phyloP scores from a whole-genome alignment of 1,140 invertebrate species.

The Ceratoteleas bidentatus region DNA sequence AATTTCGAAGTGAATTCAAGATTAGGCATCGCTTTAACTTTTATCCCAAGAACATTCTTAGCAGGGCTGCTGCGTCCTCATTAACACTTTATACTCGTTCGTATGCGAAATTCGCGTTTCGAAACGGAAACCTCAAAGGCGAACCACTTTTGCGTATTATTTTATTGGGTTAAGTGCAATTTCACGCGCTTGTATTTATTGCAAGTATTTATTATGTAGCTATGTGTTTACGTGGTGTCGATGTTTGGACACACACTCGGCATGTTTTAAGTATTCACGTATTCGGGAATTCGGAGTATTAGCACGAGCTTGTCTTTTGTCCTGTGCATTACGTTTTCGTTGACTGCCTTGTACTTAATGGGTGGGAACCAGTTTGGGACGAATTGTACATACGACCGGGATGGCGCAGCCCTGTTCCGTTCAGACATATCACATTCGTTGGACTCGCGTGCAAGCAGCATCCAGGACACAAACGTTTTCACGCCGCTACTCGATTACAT shows the following conservation, averaged over 20 bases:
- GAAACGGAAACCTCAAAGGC: not conserved
- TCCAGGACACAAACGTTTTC: too few species aligned
- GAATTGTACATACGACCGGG: slow-evolving; percentile 23
- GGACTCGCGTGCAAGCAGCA: too few species aligned
- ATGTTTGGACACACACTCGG: not conserved
- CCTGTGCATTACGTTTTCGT: not conserved
- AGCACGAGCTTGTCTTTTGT: not conserved
- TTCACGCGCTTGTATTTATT: not conserved
- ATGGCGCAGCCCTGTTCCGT: slow-evolving; percentile 30
- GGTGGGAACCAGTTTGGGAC: not conserved
- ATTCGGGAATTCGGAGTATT: not conserved
- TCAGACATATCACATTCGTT: slow-evolving; percentile 55
- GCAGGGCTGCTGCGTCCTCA: slow-evolving; percentile 30
- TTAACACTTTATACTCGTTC: slow-evolving; percentile 6
- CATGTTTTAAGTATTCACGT: not conserved
- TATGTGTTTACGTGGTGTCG: not conserved
- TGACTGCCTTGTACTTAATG: not conserved
- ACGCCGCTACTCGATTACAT: too few species aligned
- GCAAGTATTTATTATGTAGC: not conserved
- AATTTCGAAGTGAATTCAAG: slow-evolving; percentile 1
- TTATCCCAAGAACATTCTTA: slow-evolving; percentile 28
- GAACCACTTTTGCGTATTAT: not conserved
- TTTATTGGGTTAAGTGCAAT: not conserved
- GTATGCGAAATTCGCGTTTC: not conserved
- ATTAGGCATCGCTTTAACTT: slow-evolving; percentile 1